Conservation (phyloP, 35 echinoderm and acorn worm species). For the Acanthaster planci region DNA sequence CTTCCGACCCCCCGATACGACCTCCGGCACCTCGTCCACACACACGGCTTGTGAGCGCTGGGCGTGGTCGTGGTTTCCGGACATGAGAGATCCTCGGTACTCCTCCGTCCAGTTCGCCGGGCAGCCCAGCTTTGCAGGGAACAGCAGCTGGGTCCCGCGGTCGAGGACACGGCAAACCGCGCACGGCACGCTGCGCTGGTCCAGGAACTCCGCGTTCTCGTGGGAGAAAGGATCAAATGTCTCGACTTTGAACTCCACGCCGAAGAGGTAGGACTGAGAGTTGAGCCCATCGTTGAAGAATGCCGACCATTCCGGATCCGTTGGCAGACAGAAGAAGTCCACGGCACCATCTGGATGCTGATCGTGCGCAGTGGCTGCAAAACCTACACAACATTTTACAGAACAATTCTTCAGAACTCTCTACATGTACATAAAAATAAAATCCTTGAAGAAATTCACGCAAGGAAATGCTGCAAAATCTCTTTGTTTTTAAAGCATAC, state of each 20-base stretch:
- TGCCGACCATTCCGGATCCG: conserved; percentile 39
- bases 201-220: conserved; percentile 29
- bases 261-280: background rate
- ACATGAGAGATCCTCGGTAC: conserved; percentile 49
- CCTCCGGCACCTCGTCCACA: conserved; percentile 47
- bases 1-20: background rate
- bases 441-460: too few species aligned
- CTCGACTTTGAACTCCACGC: conserved; percentile 22
- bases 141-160: conserved; percentile 30
- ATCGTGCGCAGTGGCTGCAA: too few species aligned
- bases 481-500: too few species aligned
- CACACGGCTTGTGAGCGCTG: conserved; percentile 27
- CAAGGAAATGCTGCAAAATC: too few species aligned
- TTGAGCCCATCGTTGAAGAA: background rate
- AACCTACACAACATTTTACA: too few species aligned
- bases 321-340: conserved; percentile 44
- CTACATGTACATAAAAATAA: too few species aligned
- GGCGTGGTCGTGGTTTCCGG: conserved; percentile 12
- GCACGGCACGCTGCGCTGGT: conserved; percentile 41
- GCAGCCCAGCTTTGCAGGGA: conserved; percentile 49
- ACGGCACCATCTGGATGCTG: background rate
- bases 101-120: conserved; percentile 45
- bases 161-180: conserved; percentile 29
- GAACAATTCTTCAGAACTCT: too few species aligned
- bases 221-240: conserved; percentile 28